Evolutionary conservation across 1,140 invertebrate genomes (phyloP).

Genomic region (Pogonus chalceus): DNA sequence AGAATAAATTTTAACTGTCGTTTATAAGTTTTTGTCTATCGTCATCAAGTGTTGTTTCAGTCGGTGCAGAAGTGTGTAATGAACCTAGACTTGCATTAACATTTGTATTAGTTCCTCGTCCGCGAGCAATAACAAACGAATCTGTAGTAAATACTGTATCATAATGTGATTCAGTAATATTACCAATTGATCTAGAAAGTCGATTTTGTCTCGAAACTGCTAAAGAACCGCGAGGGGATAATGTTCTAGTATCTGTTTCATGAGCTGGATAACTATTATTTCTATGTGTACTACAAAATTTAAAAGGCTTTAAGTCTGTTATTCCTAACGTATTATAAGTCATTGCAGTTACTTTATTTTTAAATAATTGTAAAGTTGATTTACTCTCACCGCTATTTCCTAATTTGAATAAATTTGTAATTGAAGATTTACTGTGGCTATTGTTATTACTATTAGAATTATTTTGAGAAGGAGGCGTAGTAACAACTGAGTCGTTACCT

Average conservation of each 20-base stretch:
- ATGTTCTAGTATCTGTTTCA: conserved; percentile 24
- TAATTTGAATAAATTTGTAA: conserved; percentile 23
- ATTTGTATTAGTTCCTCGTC: conserved; percentile 10
- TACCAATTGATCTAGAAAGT: conserved; percentile 31
- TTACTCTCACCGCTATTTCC: conserved; percentile 19
- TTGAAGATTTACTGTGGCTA: conserved; percentile 20
- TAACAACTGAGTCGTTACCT: conserved; percentile 44
- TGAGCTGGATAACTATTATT: conserved; percentile 31
- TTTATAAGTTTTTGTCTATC: conserved; percentile 20
- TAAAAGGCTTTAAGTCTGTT: conserved; percentile 23
- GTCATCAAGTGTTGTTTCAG: conserved; percentile 17
- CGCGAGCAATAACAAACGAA: conserved; percentile 32
- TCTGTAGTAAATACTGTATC: conserved; percentile 35
- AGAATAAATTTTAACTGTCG: conserved; percentile 1
- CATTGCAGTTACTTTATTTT: conserved; percentile 28
- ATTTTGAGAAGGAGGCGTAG: neutral
- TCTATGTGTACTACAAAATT: conserved; percentile 16
- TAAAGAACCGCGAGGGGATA: conserved; percentile 15
- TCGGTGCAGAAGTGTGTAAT: conserved; percentile 20
- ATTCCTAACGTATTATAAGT: conserved; percentile 19
- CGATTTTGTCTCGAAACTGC: conserved; percentile 14
- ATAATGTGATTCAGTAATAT: conserved; percentile 34
- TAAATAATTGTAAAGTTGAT: conserved; percentile 24
- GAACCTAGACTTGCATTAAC: conserved; percentile 1
- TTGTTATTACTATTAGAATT: conserved; percentile 1